These are phyloP conservation scores for Araneus ventricosus DNA, from an alignment of 1,140 invertebrate genomes.

Conservation along the genomic window DNA sequence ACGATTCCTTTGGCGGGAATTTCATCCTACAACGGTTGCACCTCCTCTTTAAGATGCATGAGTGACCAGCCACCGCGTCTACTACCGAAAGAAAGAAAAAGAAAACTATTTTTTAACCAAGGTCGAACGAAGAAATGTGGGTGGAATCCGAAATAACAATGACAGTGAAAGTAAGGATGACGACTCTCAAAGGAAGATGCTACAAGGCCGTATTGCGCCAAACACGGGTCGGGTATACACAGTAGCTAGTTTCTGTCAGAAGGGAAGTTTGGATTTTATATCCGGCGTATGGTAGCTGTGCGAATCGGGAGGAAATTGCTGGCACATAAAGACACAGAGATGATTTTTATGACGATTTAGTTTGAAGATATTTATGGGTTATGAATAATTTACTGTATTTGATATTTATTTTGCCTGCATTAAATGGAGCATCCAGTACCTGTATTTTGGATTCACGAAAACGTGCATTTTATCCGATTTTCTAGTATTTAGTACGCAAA, in stretches of 20 bases:
- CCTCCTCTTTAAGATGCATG: conserved; percentile 38
- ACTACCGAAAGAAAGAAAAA: background rate
- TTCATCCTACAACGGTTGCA: background rate
- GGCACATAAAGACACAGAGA: background rate
- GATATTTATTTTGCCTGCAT: too few species aligned
- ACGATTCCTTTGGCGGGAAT: background rate
- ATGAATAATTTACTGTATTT: too few species aligned
- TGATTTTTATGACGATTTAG: too few species aligned
- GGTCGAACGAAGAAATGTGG: conserved; percentile 43
- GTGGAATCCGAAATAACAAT: conserved; percentile 67
- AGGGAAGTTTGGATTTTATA: background rate
- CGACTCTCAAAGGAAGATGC: background rate
- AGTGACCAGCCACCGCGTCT: background rate
- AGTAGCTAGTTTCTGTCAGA: background rate
- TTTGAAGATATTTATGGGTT: too few species aligned
- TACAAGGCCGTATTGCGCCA: conserved; percentile 40
- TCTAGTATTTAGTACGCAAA: too few species aligned
- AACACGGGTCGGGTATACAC: background rate
- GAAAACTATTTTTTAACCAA: conserved; percentile 46
- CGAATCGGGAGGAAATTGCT: background rate
- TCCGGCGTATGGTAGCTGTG: background rate
- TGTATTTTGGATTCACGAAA: too few species aligned
- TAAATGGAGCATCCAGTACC: too few species aligned
- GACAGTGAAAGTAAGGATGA: conserved; percentile 63
- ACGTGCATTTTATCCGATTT: too few species aligned